These are phyloP conservation scores for Lota lota DNA, from an alignment of 2,113 vertebrate genomes.

Conservation along the genomic window DNA sequence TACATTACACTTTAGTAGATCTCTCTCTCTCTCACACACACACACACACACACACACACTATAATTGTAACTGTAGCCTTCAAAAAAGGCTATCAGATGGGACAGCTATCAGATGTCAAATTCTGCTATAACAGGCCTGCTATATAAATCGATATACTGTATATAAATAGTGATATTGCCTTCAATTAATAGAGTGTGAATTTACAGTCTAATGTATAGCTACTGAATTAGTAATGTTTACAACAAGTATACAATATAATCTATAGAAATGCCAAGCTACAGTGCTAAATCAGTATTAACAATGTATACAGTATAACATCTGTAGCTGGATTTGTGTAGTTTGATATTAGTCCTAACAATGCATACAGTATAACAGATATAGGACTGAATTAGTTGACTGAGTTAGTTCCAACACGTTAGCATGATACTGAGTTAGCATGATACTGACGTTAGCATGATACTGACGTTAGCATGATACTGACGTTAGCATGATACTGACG, in stretches of 20 bases:
- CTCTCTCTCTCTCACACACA: background rate
- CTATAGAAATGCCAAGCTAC: too few species aligned
- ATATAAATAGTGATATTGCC: background rate
- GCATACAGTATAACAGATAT: too few species aligned
- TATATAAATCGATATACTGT: background rate
- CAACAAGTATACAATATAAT: background rate
- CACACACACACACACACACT: constrained; percentile 15
- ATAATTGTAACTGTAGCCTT: constrained; percentile 1
- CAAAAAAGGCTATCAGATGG: background rate
- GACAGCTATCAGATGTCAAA: too few species aligned
- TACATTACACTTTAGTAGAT: background rate
- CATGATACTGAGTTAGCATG: constrained; percentile 8
- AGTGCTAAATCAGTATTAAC: too few species aligned
- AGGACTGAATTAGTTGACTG: too few species aligned
- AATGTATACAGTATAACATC: too few species aligned
- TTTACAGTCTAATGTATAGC: background rate
- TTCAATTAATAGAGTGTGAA: background rate
- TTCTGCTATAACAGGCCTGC: background rate
- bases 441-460: constrained; percentile 1
- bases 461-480: constrained; percentile 2
- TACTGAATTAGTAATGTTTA: background rate
- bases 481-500: background rate
- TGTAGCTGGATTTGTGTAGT: too few species aligned
- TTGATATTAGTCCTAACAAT: too few species aligned
- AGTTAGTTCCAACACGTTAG: too few species aligned